A percentile compares a stretch with the other conserved stretches of the same genome.
These are phyloP conservation scores for Bergia puertoricense DNA, from an alignment of 92 coral and sea anemone genomes.

Conservation along the genomic window DNA sequence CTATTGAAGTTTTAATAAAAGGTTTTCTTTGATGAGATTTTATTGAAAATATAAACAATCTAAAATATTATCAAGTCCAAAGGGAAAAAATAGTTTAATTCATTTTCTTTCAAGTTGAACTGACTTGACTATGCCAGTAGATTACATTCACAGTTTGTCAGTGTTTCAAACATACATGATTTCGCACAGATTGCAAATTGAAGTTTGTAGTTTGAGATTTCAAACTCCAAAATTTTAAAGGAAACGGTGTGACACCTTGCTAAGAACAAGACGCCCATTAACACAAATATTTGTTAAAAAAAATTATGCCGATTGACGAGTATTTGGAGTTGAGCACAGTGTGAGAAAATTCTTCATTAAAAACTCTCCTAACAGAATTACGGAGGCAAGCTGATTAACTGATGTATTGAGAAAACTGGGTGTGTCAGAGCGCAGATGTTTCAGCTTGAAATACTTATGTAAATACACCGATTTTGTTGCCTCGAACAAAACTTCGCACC, in stretches of 20 bases:
- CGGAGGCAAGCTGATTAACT: neutral
- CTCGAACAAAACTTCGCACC: neutral
- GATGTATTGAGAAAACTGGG: neutral
- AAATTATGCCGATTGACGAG: too few species aligned
- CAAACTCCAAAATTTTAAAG: neutral
- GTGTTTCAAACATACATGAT: too few species aligned
- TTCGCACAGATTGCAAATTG: neutral
- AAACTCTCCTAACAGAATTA: constrained; percentile 12
- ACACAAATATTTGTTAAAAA: too few species aligned
- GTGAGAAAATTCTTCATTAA: neutral
- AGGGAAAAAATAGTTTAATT: neutral
- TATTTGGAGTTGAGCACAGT: neutral
- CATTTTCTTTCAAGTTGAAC: neutral
- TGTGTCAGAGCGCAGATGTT: constrained; percentile 16
- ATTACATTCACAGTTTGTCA: too few species aligned
- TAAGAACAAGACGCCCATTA: too few species aligned
- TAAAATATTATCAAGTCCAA: neutral
- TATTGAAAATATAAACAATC: neutral
- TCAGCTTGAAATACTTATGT: neutral
- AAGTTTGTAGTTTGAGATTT: constrained; percentile 2
- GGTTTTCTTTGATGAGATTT: constrained; percentile 11
- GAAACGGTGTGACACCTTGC: too few species aligned
- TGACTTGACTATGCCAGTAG: too few species aligned
- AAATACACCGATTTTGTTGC: neutral
- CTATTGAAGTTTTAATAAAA: constrained; percentile 3